These are phyloP conservation scores for Drosophila melanogaster DNA, from an alignment of 1,140 invertebrate genomes.

Conservation along the genomic window Release_6_plus_ISO1_MT NC_004354.4:4030501-4031000, in stretches of 20 bases:
- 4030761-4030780: constrained; percentile 24
- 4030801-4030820: constrained; percentile 75
- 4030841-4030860: not conserved
- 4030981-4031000: not conserved
- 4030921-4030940: constrained; percentile 14
- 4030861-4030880: constrained; percentile 33
- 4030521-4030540: constrained; percentile 35
- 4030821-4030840: constrained; percentile 17
- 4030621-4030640: constrained; percentile 84
- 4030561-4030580: constrained; percentile 81
- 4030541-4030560: constrained; percentile 25
- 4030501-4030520: constrained; percentile 21
- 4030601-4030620: constrained; percentile 85
- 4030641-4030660: constrained; percentile 64
- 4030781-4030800: constrained; percentile 41
- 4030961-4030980: not conserved
- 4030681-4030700: constrained; percentile 49
- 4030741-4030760: too few species aligned
- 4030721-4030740: not conserved
- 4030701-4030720: not conserved
- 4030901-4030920: constrained; percentile 22
- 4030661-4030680: constrained; percentile 57
- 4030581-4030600: constrained; percentile 84
- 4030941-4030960: not conserved
- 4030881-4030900: constrained; percentile 7